Evolutionary conservation across 2,113 vertebrate species (phyloP).

Genomic region (Stegostoma tigrinum): DNA sequence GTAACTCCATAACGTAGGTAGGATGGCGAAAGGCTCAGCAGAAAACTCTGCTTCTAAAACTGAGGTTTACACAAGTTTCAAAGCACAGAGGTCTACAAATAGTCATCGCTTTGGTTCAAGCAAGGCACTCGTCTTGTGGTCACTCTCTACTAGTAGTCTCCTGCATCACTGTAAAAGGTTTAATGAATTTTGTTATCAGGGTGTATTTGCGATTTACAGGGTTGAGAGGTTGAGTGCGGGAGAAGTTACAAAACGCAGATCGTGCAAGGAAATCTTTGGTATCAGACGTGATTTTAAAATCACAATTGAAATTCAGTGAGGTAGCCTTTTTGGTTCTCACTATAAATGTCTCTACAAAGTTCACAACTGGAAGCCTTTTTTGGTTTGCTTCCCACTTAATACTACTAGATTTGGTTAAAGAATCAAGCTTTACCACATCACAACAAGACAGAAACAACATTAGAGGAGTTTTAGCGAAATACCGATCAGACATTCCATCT

Average conservation of each 20-base stretch:
- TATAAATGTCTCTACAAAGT: slow-evolving; percentile 72
- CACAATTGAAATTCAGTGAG: slow-evolving; percentile 85
- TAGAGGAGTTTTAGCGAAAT: slow-evolving; percentile 51
- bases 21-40: slow-evolving; percentile 23
- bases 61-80: slow-evolving; percentile 33
- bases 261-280: slow-evolving; percentile 96
- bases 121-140: slow-evolving; percentile 36
- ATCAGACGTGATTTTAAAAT: slow-evolving; percentile 93
- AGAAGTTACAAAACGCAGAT: slow-evolving; percentile 67
- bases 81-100: slow-evolving; percentile 33
- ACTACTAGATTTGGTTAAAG: slow-evolving; percentile 46
- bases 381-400: slow-evolving; percentile 41
- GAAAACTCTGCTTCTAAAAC: slow-evolving; percentile 36
- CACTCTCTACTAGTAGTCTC: slow-evolving; percentile 13
- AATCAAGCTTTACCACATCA: slow-evolving; percentile 49
- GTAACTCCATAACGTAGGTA: background rate
- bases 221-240: slow-evolving; percentile 25
- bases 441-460: slow-evolving; percentile 52
- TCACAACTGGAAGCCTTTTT: slow-evolving; percentile 34
- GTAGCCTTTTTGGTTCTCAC: slow-evolving; percentile 93
- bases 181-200: background rate
- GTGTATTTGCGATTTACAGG: background rate
- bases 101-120: slow-evolving; percentile 36
- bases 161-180: background rate
- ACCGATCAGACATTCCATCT: slow-evolving; percentile 38